Conservation (phyloP, 2,797 vertebrate species). For the Betta splendens region DNA sequence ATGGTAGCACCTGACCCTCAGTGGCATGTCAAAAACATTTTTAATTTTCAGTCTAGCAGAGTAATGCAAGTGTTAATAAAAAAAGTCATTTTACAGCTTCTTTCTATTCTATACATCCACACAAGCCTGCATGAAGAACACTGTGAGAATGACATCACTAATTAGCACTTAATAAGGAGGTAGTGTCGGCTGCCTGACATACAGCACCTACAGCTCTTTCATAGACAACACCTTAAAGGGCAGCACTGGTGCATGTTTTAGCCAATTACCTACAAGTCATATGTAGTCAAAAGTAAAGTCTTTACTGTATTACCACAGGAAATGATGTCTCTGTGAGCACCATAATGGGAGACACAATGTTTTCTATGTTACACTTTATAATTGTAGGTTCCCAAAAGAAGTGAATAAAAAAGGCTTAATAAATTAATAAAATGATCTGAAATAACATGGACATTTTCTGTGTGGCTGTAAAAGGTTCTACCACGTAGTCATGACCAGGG, state of each 20-base stretch:
- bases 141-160: neutral
- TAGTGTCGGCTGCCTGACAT: conserved; percentile 4
- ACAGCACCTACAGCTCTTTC: conserved; percentile 3
- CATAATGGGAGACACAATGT: neutral
- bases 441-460: too few species aligned
- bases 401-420: neutral
- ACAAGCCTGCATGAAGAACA: conserved; percentile 1
- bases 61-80: neutral
- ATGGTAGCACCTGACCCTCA: too few species aligned
- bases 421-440: too few species aligned
- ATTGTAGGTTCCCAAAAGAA: neutral
- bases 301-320: neutral
- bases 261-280: conserved; percentile 1
- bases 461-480: too few species aligned
- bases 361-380: neutral
- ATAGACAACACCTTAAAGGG: neutral
- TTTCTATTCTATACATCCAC: neutral
- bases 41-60: too few species aligned
- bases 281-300: neutral
- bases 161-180: conserved; percentile 21
- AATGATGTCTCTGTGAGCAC: neutral
- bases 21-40: too few species aligned
- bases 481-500: too few species aligned
- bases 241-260: neutral
- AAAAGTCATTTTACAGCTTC: neutral